phyloP scores from a whole-genome alignment of 1,140 invertebrate species.

The Lordiphosa clarofinis region DNA sequence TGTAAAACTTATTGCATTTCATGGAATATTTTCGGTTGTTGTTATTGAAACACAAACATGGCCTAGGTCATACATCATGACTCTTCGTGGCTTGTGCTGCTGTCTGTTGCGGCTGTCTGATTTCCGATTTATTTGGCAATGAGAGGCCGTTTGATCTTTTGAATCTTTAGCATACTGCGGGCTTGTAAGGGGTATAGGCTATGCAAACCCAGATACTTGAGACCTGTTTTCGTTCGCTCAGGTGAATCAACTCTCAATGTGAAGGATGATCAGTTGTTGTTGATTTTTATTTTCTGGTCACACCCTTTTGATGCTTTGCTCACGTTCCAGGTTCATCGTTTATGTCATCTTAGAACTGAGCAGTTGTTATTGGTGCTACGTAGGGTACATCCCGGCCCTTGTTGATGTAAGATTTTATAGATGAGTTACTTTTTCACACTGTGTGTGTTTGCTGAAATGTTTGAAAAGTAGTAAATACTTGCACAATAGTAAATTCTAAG shows the following conservation, averaged over 20 bases:
- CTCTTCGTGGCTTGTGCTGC: slow-evolving; percentile 24
- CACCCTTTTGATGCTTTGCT: slow-evolving; percentile 40
- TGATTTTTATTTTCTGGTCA: slow-evolving; percentile 35
- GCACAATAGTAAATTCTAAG: no score
- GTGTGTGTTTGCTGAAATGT: no score
- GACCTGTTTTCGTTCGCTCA: slow-evolving; percentile 37
- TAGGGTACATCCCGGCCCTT: no score
- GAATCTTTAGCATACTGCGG: slow-evolving; percentile 38
- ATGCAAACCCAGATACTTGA: slow-evolving; percentile 31
- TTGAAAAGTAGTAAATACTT: no score
- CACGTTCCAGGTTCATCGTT: slow-evolving; percentile 21
- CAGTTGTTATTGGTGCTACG: background rate
- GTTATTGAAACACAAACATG: slow-evolving; percentile 20
- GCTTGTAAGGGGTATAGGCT: slow-evolving; percentile 18
- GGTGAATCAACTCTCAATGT: slow-evolving; percentile 68
- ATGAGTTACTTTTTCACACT: no score
- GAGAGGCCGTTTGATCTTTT: slow-evolving; percentile 65
- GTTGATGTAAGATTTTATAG: no score
- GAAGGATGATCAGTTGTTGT: slow-evolving; percentile 43
- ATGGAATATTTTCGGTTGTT: slow-evolving; percentile 32
- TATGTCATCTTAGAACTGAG: background rate
- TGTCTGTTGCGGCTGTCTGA: slow-evolving; percentile 31
- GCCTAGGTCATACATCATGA: slow-evolving; percentile 57
- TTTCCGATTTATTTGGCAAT: slow-evolving; percentile 69
- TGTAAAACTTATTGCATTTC: slow-evolving; percentile 65